Percentiles rank a stretch among this genome's conserved stretches.
phyloP scores from a whole-genome alignment of 2,113 vertebrate genomes.

The Silurus glanis region DNA sequence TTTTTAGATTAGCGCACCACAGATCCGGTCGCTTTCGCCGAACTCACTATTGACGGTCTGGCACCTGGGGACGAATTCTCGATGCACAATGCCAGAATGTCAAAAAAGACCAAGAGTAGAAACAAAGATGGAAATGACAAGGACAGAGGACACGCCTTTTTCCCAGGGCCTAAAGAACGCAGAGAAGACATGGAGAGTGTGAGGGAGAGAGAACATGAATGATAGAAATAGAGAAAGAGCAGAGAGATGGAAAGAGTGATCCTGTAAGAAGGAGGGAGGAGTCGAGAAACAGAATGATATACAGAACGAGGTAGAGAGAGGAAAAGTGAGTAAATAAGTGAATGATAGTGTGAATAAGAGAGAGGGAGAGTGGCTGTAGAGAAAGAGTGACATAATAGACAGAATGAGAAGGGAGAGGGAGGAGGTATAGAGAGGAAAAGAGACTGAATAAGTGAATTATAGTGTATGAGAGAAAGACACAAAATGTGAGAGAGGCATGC shows the following conservation, averaged over 20 bases:
- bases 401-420: background rate
- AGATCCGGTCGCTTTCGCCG: too few species aligned
- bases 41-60: too few species aligned
- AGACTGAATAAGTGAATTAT: background rate
- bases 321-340: background rate
- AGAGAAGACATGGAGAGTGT: background rate
- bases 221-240: too few species aligned
- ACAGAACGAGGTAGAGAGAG: background rate
- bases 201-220: background rate
- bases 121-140: conserved; percentile 10
- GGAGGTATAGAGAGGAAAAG: background rate
- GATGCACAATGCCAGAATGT: too few species aligned
- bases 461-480: too few species aligned
- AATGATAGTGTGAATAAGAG: background rate
- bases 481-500: background rate
- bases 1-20: too few species aligned
- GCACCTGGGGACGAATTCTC: too few species aligned
- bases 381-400: background rate
- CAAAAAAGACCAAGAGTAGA: too few species aligned
- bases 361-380: background rate
- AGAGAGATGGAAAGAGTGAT: background rate
- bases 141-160: background rate
- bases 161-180: background rate
- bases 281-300: background rate
- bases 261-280: background rate